Percentiles rank a stretch among this genome's conserved stretches.
Evolutionary conservation across 92 coral and sea anemone genomes (phyloP).

Genomic region (Anthopleura xanthogrammica): DNA sequence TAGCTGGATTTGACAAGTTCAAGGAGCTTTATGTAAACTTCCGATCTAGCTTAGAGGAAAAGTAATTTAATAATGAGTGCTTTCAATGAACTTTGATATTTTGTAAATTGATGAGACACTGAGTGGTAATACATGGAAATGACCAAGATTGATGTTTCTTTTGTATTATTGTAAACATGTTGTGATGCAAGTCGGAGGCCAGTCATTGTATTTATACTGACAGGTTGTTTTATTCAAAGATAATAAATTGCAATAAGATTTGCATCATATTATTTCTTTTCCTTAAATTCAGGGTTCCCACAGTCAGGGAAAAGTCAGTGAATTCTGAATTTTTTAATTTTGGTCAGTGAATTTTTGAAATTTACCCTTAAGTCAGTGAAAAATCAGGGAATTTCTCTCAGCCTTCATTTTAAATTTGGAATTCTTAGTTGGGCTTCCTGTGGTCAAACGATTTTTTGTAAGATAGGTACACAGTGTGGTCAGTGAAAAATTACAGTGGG

Average conservation of each 20-base stretch:
- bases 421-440: too few relatives aligned
- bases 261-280: neutral
- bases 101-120: constrained; percentile 13
- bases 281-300: neutral
- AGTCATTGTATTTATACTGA: constrained; percentile 25
- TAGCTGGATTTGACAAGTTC: constrained; percentile 97
- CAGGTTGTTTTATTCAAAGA: neutral
- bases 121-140: constrained; percentile 20
- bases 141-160: constrained; percentile 17
- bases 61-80: constrained; percentile 2
- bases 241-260: constrained; percentile 24
- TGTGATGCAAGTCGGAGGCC: neutral
- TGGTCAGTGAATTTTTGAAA: too few relatives aligned
- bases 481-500: too few relatives aligned
- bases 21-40: constrained; percentile 78
- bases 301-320: too few relatives aligned
- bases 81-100: constrained; percentile 22
- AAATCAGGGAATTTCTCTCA: too few relatives aligned
- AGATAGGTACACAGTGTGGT: too few relatives aligned
- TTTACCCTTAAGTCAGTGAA: too few relatives aligned
- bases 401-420: too few relatives aligned
- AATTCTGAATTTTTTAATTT: too few relatives aligned
- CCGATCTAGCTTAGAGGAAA: constrained; percentile 59
- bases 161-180: constrained; percentile 15
- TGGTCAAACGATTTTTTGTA: too few relatives aligned